A percentile compares a stretch with the other conserved stretches of the same genome.
Conservation (phyloP, 2,888 invertebrate species). For the Argyresthia albistria region DNA sequence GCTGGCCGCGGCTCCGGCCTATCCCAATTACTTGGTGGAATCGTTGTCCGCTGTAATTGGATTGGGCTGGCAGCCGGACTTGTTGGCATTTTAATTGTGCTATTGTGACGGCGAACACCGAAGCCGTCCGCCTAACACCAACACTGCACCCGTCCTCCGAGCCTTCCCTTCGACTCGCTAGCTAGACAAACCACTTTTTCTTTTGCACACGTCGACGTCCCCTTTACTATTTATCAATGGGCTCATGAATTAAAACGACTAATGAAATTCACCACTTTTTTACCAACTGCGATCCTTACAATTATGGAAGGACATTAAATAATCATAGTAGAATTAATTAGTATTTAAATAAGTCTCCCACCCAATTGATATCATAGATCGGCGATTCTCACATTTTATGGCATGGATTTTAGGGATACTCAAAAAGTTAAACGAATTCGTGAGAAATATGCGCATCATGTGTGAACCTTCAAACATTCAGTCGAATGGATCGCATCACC, state of each 20-base stretch:
- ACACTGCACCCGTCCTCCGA: constrained; percentile 26
- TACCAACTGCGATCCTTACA: constrained; percentile 1
- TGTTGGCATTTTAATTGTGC: constrained; percentile 73
- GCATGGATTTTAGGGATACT: constrained; percentile 11
- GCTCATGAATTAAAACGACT: constrained; percentile 13
- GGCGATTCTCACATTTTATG: constrained; percentile 34
- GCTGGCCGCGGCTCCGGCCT: constrained; percentile 13
- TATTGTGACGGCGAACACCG: constrained; percentile 65
- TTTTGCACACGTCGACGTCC: constrained; percentile 29
- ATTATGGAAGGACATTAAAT: neutral
- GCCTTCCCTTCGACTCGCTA: constrained; percentile 37
- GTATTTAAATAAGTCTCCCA: too few species aligned
- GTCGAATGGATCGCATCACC: constrained; percentile 27
- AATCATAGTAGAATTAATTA: too few species aligned
- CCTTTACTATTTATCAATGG: constrained; percentile 22
- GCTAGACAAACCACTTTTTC: constrained; percentile 52
- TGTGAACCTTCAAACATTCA: constrained; percentile 59
- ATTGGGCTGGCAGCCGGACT: constrained; percentile 67
- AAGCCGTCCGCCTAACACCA: constrained; percentile 28
- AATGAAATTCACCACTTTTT: constrained; percentile 10
- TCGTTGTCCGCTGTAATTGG: constrained; percentile 71
- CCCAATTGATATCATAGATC: too few species aligned
- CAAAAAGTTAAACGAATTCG: constrained; percentile 26
- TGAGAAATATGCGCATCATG: constrained; percentile 36
- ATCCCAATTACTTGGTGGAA: constrained; percentile 69